phyloP scores from a whole-genome alignment of 1,140 invertebrate genomes.

The Pantala flavescens region DNA sequence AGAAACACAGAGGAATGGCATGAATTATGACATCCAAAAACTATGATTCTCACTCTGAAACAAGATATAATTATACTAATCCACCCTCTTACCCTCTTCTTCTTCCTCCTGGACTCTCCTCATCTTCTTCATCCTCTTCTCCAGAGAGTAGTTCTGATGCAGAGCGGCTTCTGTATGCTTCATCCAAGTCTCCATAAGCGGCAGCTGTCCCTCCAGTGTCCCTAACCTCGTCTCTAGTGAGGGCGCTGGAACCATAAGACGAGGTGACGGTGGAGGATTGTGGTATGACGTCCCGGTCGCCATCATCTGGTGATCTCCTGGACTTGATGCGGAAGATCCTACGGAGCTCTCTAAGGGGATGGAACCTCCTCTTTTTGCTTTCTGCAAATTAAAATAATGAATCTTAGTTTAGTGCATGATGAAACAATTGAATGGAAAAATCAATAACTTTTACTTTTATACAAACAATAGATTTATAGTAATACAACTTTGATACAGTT shows the following conservation, averaged over 20 bases:
- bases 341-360: not conserved
- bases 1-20: too few species aligned
- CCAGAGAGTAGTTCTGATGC: not conserved
- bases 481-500: too few species aligned
- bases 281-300: not conserved
- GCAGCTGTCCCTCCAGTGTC: not conserved
- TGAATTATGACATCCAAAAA: too few species aligned
- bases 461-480: too few species aligned
- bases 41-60: too few species aligned
- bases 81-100: not conserved
- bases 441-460: too few species aligned
- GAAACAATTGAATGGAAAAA: too few species aligned
- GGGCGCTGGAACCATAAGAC: not conserved
- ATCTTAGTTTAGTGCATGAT: too few species aligned
- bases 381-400: not conserved
- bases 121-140: not conserved
- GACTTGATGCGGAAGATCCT: not conserved
- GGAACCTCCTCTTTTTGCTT: not conserved
- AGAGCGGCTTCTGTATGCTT: not conserved
- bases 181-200: not conserved
- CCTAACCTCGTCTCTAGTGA: not conserved
- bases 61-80: too few species aligned
- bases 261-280: not conserved
- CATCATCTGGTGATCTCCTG: not conserved
- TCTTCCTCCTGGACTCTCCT: not conserved